Base-by-base conservation (phyloP, 2,888 invertebrate species). In the Cerastis rubricosa region DNA sequence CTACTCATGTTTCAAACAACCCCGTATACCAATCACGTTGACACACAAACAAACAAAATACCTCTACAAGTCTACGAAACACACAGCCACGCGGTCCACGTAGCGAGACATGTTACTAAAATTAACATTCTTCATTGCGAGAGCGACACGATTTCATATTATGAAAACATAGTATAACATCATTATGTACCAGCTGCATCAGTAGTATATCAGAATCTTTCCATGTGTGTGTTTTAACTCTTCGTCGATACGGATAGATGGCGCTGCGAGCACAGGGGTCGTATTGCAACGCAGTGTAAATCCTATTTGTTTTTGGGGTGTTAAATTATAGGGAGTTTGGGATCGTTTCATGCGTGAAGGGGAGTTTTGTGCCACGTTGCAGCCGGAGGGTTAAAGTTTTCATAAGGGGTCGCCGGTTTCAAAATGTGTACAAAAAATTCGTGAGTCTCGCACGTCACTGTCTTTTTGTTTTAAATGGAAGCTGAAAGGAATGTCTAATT, bases 121-220 rank as follows among this genome's bases (percentile, higher is more conserved):
- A 91, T 91, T 91, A 91, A 89, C 91, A 92, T 93, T 92, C 91
- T 87, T 81, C 74, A 85, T 81, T 81, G 89, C 87, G 92, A 89
- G 90, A 90, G 82, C 87, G 82, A 85, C 80, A 84, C 90, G 90
- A 90, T 92, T 93, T 92, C 90, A 90, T 93, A 90, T 92, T 91
- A 92, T 92, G 93, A 93, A 93, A 92, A 92, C 92, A 88, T 85
- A 86, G 81, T 85, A 83, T 76, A 75, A 59, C 75, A 79, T 73
- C 59, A 73, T 75, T 74, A 78, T 76, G 63, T 85, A 75, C 54
- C 57, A 45, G 43, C 81, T 74, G 76, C 66, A 75, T 78, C 66
- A 66, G 74, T 79, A 57, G 80, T 57, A 25, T 54, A 78, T 59
- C 51, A 29, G n/a, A 61, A 22, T 80, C 45, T 35, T 63, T 54